Evolutionary conservation across 2,113 vertebrate species (phyloP), one percentile per base, ranked within the genome.

Genomic region (Neoarius graeffei): DNA sequence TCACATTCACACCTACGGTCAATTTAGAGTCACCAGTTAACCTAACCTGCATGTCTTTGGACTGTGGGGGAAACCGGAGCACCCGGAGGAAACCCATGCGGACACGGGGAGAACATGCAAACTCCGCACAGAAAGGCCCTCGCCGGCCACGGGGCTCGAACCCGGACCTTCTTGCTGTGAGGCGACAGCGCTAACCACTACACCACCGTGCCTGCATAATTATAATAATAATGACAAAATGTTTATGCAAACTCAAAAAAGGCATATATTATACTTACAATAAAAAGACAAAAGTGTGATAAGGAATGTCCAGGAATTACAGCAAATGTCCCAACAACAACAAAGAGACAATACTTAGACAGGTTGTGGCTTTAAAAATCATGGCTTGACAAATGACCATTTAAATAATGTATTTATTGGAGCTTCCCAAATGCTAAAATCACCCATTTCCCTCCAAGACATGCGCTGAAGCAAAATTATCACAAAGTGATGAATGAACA

Each of bases 291-390:
- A 82, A 88, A 5, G 48, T 81, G 60, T n/a, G 54, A 52, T 66
- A 50, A 83, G 59, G 77, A 79, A 56, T 27, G 13, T 56, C 56
- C 23, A 59, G 57, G 71, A 87, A 79, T 84, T 62, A 35, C 59
- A 85, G 13, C 84, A 90, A 91, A 90, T 7, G 25, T 57, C 64
- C 35, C 79, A 89, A 88, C 57, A 85, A 30, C 62, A 85, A 87
- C 82, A 88, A 73, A 81, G 27, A 81, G 76, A 76, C 62, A 85
- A 80, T 81, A 84, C 67, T 81, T 42, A 67, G 85, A 90, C 48
- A 83, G 81, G 69, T 73, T 91, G 80, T 73, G 86, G 81, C 81
- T 84, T 88, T 84, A 81, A 86, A 76, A 87, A 88, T 50, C 77
- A 86, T 48, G 81, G 69, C 80, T 86, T 84, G 87, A 90, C 82